A percentile compares a stretch with the other conserved stretches of the same genome.
Evolutionary conservation across 2,113 vertebrate genomes (phyloP).

Genomic region (Paradoxurus hermaphroditus): DNA sequence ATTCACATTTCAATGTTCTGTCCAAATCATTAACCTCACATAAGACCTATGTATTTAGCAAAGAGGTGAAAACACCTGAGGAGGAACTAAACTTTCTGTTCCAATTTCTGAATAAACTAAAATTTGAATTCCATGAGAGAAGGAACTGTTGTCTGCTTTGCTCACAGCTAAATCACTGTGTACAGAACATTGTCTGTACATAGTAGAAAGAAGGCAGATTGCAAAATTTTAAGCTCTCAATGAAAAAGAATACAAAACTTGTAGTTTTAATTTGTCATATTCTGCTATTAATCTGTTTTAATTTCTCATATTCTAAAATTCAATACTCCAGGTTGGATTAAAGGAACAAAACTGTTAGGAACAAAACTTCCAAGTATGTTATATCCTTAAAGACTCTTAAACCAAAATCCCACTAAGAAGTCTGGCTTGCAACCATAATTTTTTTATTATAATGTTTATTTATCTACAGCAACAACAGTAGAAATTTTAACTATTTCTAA

Average conservation of each 20-base stretch:
- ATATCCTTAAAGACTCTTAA: background rate
- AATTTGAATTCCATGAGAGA: background rate
- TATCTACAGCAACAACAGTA: background rate
- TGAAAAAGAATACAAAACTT: conserved; percentile 37
- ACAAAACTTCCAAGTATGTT: background rate
- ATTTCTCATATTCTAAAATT: conserved; percentile 12
- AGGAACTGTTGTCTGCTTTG: background rate
- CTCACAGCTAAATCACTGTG: background rate
- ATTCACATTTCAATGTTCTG: background rate
- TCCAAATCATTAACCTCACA: background rate
- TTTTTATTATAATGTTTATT: conserved; percentile 29
- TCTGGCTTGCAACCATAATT: background rate
- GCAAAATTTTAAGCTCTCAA: conserved; percentile 45
- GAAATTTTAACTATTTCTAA: conserved; percentile 20
- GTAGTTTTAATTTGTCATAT: background rate
- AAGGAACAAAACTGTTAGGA: background rate
- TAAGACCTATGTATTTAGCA: background rate
- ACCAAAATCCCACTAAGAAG: background rate
- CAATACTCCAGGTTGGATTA: background rate
- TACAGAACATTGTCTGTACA: background rate
- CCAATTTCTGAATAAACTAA: background rate
- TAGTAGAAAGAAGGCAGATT: background rate
- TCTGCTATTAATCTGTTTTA: background rate
- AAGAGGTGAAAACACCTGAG: background rate
- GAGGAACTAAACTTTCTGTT: background rate